Evolutionary conservation across 2,797 vertebrate genomes (phyloP).

Genomic region (Borostomias antarcticus): DNA sequence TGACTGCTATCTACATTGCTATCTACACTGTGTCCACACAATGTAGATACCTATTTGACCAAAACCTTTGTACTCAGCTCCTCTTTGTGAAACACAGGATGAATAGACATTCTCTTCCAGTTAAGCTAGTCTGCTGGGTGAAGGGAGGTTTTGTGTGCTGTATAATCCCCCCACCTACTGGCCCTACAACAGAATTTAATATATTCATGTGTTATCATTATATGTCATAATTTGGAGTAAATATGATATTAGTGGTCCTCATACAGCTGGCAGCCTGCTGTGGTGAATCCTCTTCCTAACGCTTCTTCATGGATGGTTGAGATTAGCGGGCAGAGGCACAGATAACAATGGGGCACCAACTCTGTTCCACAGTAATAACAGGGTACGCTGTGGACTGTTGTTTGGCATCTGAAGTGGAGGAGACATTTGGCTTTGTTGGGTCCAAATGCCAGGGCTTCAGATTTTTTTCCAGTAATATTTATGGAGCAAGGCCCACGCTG

Average conservation of each 20-base stretch:
- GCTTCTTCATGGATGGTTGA: slow-evolving; percentile 1
- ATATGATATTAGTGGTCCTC: background rate
- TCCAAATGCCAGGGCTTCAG: background rate
- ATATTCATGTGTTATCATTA: background rate
- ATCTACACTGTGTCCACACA: background rate
- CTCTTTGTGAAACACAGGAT: background rate
- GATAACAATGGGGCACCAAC: slow-evolving; percentile 4
- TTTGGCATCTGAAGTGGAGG: background rate
- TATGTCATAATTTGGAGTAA: background rate
- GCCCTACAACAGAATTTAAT: background rate
- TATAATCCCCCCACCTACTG: background rate
- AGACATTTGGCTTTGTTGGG: background rate
- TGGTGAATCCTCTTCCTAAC: background rate
- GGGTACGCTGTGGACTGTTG: background rate
- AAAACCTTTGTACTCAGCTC: background rate
- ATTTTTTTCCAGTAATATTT: background rate
- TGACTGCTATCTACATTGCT: too few species aligned
- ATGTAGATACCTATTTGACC: background rate
- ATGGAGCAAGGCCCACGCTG: background rate
- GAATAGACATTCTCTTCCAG: background rate
- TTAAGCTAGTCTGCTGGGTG: background rate
- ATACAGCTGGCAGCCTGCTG: background rate
- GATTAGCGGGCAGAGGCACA: background rate
- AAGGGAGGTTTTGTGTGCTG: background rate
- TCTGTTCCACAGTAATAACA: background rate